Percentiles rank a stretch among this genome's conserved stretches.
phyloP scores from a whole-genome alignment of 2,113 vertebrate species.

The human (Homo sapiens) region GRCh38 chr18:13431001-13431500 shows the following conservation, averaged over 20 bases:
- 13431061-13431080: background rate
- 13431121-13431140: slow-evolving; percentile 10
- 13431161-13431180: background rate
- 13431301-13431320: background rate
- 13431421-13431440: background rate
- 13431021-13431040: background rate
- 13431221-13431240: background rate
- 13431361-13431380: background rate
- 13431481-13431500: background rate
- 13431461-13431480: background rate
- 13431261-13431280: background rate
- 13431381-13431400: background rate
- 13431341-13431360: background rate
- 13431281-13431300: background rate
- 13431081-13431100: background rate
- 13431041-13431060: background rate
- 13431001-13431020: background rate
- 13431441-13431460: background rate
- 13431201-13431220: background rate
- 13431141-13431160: background rate
- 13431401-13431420: background rate
- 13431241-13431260: too few species aligned
- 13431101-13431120: background rate
- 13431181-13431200: background rate
- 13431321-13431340: background rate